Percentiles rank a stretch among this genome's conserved stretches.
Evolutionary conservation across 2,113 vertebrate species (phyloP).

Genomic region (Hiodon alosoides): DNA sequence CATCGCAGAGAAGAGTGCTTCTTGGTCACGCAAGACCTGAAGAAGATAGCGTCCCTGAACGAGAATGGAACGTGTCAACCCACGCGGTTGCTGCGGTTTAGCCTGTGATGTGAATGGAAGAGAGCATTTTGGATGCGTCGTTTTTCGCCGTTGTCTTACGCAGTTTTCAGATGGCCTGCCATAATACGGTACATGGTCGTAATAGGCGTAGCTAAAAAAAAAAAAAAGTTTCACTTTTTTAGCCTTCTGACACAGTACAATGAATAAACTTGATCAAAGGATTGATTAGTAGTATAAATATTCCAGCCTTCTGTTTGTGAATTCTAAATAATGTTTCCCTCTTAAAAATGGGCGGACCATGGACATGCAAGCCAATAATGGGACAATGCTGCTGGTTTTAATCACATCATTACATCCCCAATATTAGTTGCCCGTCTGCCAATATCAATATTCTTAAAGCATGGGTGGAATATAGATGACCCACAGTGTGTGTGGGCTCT

Average conservation of each 20-base stretch:
- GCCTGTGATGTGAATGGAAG: no score
- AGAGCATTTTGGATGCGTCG: conserved; percentile 27
- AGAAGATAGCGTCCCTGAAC: no score
- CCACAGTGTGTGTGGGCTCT: conserved; percentile 65
- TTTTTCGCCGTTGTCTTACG: conserved; percentile 47
- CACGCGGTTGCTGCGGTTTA: no score
- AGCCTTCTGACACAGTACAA: conserved; percentile 50
- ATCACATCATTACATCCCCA: conserved; percentile 74
- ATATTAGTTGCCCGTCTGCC: conserved; percentile 70
- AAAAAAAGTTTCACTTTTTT: neutral
- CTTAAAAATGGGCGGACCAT: conserved; percentile 49
- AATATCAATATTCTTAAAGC: conserved; percentile 74
- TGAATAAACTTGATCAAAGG: conserved; percentile 51
- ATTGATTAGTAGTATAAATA: conserved; percentile 62
- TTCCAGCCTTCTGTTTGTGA: conserved; percentile 54
- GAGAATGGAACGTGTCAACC: no score
- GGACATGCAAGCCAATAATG: conserved; percentile 65
- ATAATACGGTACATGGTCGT: conserved; percentile 24
- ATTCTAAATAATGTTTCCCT: conserved; percentile 70
- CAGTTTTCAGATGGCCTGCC: conserved; percentile 57
- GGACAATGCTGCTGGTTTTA: conserved; percentile 72
- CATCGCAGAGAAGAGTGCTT: conserved; percentile 48
- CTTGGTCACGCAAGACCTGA: conserved; percentile 43
- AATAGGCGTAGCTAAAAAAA: neutral
- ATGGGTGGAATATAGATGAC: conserved; percentile 73